A percentile compares a stretch with the other conserved stretches of the same genome.
phyloP scores from a whole-genome alignment of 1,140 invertebrate genomes.

The Bombyx mandarina region DNA sequence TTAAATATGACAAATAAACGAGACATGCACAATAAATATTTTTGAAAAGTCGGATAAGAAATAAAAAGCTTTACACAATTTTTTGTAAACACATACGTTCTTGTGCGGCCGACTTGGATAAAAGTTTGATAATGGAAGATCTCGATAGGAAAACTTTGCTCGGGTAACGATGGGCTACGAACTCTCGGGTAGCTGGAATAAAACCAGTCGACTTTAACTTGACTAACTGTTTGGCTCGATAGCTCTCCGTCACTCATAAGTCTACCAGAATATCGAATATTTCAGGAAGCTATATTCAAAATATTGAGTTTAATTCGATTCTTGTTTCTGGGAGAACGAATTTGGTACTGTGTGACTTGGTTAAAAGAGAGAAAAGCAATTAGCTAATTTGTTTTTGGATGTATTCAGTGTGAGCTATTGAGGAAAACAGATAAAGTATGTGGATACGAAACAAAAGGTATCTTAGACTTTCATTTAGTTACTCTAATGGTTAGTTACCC shows the following conservation, averaged over 20 bases:
- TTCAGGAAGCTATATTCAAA: background rate
- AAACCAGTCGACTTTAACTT: conserved; percentile 28
- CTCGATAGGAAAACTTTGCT: conserved; percentile 41
- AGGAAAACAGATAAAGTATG: too few relatives aligned
- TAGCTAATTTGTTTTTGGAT: too few relatives aligned
- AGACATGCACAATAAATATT: background rate
- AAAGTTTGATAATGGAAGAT: conserved; percentile 53
- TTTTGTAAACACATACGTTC: conserved; percentile 32
- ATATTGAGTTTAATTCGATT: background rate
- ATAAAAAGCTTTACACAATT: conserved; percentile 15
- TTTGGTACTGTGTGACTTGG: background rate
- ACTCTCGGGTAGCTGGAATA: conserved; percentile 20
- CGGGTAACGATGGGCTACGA: conserved; percentile 38
- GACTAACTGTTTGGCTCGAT: conserved; percentile 8
- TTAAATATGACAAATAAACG: too few relatives aligned
- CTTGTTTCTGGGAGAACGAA: background rate
- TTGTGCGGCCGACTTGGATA: conserved; percentile 37
- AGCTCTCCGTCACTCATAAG: conserved; percentile 4
- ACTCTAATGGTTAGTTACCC: too few relatives aligned
- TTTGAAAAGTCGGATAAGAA: background rate
- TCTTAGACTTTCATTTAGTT: too few relatives aligned
- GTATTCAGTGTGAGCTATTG: too few relatives aligned
- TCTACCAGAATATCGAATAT: conserved; percentile 4
- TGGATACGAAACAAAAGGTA: too few relatives aligned
- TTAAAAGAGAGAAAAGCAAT: too few relatives aligned